These are phyloP conservation scores for Sylvilagus floridanus DNA, from an alignment of 2,797 vertebrate genomes.

Conservation along the genomic window DNA sequence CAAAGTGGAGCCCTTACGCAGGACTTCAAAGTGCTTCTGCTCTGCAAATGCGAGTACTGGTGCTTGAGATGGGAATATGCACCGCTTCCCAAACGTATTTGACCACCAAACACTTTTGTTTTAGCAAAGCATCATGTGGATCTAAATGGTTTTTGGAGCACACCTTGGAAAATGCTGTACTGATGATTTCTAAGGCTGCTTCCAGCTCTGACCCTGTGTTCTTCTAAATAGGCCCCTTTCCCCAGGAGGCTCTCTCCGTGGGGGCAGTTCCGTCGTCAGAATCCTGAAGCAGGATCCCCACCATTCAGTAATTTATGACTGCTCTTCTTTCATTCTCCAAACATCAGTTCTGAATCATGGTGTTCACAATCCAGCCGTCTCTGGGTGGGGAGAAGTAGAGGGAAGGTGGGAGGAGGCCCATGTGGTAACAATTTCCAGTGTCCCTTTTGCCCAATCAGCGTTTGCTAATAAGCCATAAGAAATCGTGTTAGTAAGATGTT, in stretches of 20 bases:
- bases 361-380: not conserved
- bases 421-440: conserved; percentile 7
- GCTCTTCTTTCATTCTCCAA: conserved; percentile 38
- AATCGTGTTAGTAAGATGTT: not conserved
- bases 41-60: not conserved
- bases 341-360: conserved; percentile 41
- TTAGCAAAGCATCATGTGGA: not conserved
- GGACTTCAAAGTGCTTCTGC: not conserved
- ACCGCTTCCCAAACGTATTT: conserved; percentile 20
- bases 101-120: conserved; percentile 1
- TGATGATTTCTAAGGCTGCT: conserved; percentile 25
- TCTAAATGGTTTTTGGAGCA: conserved; percentile 46
- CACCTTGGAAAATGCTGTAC: conserved; percentile 56
- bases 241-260: not conserved
- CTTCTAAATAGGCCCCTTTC: conserved; percentile 50
- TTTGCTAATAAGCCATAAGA: conserved; percentile 49
- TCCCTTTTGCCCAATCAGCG: conserved; percentile 18
- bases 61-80: not conserved
- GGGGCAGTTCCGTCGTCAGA: conserved; percentile 4
- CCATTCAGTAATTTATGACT: conserved; percentile 35
- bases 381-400: not conserved
- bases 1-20: not conserved
- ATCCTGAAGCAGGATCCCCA: conserved; percentile 23
- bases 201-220: not conserved
- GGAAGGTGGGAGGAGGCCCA: not conserved